Base-by-base conservation (phyloP, 2,113 vertebrate species). In the Centropristis striata region DNA sequence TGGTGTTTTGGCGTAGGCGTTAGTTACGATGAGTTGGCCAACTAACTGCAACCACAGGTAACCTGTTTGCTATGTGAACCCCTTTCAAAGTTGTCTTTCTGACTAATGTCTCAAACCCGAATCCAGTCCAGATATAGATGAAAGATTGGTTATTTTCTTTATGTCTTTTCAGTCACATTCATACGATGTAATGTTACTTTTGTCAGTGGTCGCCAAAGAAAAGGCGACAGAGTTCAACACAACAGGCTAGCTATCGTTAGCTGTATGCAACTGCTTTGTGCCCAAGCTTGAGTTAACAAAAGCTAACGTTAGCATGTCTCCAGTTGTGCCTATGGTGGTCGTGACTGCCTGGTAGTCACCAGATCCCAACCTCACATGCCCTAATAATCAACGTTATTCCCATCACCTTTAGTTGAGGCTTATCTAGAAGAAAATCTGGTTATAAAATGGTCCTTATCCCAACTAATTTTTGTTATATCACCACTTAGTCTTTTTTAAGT, bases 251-350 rank as follows among this genome's bases (percentile, higher is more conserved):
- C 90, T 65, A 16, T 73, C 50, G 85, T 75, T 92, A 92, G 88
- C 90, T 84, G 68, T 66, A 20, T 64, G 90, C 83, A 83, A 46
- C 83, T 87, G 92, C 93, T 93, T 93, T 94, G 93, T 94, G 91
- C 88, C 88, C 80, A 71, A 66, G 82, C 85, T 88, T 51, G 84
- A 87, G 74, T 92, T 85, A 89, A 93, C 92, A 93, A 91, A 92
- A 93, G 93, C 93, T 91, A 92, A 87, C 66, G 86, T 71, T 91
- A 91, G 87, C 89, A 86, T 86, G 75, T 72, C 72, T 86, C 66
- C 69, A 80, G 41, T 79, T 75, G 83, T 81, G 69, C 68, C 66
- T 47, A 32, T 75, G 83, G 71, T 85, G 70, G 89, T 86, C 81
- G 85, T 83, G 84, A 80, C 83, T 90, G 74, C 55, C 51, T 37